Conservation (phyloP, 1,140 invertebrate species). For the Hetaerina americana region DNA sequence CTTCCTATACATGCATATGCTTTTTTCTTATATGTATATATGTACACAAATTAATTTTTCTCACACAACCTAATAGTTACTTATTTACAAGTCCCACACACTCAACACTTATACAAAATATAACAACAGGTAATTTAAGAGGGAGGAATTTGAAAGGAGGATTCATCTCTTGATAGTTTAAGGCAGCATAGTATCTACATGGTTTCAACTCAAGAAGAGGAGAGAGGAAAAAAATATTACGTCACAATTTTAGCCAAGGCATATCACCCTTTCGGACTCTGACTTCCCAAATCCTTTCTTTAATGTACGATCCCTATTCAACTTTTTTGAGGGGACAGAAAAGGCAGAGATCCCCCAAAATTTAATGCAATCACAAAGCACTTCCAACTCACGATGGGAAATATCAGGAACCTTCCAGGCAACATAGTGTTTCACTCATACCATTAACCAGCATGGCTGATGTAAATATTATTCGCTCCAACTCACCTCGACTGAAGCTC, state of each 20-base stretch:
- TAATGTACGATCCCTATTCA: background rate
- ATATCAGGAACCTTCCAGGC: background rate
- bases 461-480: background rate
- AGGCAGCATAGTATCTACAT: conserved; percentile 4
- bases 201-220: conserved; percentile 1
- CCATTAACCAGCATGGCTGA: background rate
- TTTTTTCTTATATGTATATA: conserved; percentile 3
- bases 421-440: background rate
- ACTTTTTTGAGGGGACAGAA: background rate
- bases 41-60: background rate
- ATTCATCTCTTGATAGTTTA: background rate
- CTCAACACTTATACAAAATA: conserved; percentile 5
- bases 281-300: background rate
- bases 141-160: background rate
- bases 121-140: conserved; percentile 5
- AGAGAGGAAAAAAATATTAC: background rate
- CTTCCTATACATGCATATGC: conserved; percentile 3
- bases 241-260: background rate
- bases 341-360: conserved; percentile 3
- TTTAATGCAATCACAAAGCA: conserved; percentile 6
- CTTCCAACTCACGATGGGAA: conserved; percentile 1
- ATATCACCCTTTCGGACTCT: background rate
- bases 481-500: background rate
- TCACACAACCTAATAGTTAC: background rate
- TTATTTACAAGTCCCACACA: conserved; percentile 1